Conservation (phyloP, 2,888 invertebrate species). For the Entomobrya multifasciata region DNA sequence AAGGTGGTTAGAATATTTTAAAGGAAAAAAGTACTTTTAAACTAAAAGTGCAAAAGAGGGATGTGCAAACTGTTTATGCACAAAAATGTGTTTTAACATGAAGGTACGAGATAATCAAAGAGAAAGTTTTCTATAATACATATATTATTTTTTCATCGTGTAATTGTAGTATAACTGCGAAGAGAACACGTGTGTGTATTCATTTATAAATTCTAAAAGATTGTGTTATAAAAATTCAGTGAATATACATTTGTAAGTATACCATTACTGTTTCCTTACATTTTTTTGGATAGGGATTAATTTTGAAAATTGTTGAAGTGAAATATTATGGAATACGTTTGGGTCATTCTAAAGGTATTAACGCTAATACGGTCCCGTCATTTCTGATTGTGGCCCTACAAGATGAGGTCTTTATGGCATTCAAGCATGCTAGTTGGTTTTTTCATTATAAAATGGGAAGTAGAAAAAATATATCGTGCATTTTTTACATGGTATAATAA, state of each 20-base stretch:
- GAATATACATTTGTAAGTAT: background rate
- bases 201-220: no score
- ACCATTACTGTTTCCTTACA: no score
- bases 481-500: background rate
- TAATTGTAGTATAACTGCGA: no score
- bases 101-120: background rate
- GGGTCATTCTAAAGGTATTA: slow-evolving; percentile 28
- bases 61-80: no score
- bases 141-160: background rate
- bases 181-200: no score
- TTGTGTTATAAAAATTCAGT: background rate
- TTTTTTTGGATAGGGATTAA: slow-evolving; percentile 1
- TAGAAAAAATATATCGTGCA: background rate
- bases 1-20: no score
- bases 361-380: slow-evolving; percentile 56
- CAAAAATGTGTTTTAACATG: no score
- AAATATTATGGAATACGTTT: background rate
- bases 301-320: background rate
- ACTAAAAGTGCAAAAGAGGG: no score
- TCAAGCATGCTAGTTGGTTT: background rate
- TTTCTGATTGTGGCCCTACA: slow-evolving; percentile 36
- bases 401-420: background rate
- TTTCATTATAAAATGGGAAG: background rate
- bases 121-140: background rate
- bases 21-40: no score